Evolutionary conservation across 2,113 vertebrate species (phyloP), one percentile per base, ranked within the genome.

Genomic region (Oryzias javanicus): DNA sequence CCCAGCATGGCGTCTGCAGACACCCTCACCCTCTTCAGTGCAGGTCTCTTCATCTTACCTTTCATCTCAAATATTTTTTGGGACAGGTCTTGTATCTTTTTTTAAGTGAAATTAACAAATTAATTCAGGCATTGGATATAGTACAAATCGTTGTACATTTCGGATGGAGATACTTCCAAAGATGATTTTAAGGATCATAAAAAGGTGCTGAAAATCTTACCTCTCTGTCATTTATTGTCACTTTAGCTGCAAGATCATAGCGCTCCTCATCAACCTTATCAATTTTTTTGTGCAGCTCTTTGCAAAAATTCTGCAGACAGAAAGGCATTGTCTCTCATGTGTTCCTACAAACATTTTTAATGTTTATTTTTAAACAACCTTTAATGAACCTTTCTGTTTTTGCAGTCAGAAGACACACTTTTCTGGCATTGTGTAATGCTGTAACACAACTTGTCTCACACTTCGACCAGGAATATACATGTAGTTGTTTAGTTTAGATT

Each of bases 31-130:
- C 90, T 90, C 67, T 49, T 90, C 69, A 93, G 86, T 27, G 78
- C 84, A 19, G 92, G 92, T 53, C 92, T 87, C 78, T 92, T 93
- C 89, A 93, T 90, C 79, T 93, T 93, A n/a, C 92, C 92, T 78
- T 91, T 91, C 63, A 93, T 49, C 60, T 93, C 90, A 70, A 64
- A 83, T 64, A 93, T 90, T 80, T 93, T 93, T 70, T 88, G 86
- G 60, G 81, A 80, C 60, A 93, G 79, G 18, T 89, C 82, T 27
- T 73, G 64, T 53, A 92, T 84, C 92, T 93, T 66, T 68, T 41
- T 35, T 4, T 1, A 46, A 50, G 29, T 18, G 59, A 13, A 45
- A 49, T 53, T 10, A 57, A 49, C 10, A 0, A 35, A 10, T 35
- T 35, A 3, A 12, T 35, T 35, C 12, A 12, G n/a, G n/a, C 25